Base-by-base conservation (phyloP, 2,888 invertebrate species). In the Adineta ricciae region DNA sequence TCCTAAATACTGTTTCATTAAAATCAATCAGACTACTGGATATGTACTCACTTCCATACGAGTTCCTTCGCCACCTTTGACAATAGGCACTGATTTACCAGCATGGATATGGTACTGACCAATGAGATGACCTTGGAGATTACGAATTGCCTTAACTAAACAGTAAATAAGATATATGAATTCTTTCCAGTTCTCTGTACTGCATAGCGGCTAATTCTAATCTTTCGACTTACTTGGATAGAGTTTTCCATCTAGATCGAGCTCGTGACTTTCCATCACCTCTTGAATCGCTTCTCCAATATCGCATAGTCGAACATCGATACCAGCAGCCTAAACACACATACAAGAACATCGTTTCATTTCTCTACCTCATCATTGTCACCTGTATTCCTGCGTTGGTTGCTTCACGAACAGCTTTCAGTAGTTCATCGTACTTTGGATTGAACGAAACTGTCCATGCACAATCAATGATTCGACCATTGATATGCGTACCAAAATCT, bases 181-280 rank as follows among this genome's bases (percentile, higher is more conserved):
- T 52, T 24, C 36, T 32, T 32, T 50, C 19, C 14, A 50, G 14
- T 19, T 19, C 19, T 19, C 19, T 50, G 2, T 19, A 16, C 3
- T 2, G 19, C 19, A 19, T 19, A 50, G 9, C 50, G 3, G 14
- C 19, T 2, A 7, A 50, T 50, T 19, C 19, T n/a, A n/a, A n/a
- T 7, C 50, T 2, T 7, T 50, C 7, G 1, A 16, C 64, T 27
- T 64, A 64, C 64, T 64, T 64, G 64, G 64, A 64, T 46, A 82
- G 11, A 49, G n/a, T 84, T 86, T 96, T 54, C 99, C 98, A 90
- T 98, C 96, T 85, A 99, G 90, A 90, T 98, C 98, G 9, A 99
- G 93, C 92, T 99, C 99, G 90, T 99, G 97, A 0, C 97, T 97
- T 89, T 99, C 98, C 99, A 99, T 99, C 0, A 97, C 97, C 92